Base-by-base conservation (phyloP, 2,797 vertebrate genomes). In the Tadarida brasiliensis region DNA sequence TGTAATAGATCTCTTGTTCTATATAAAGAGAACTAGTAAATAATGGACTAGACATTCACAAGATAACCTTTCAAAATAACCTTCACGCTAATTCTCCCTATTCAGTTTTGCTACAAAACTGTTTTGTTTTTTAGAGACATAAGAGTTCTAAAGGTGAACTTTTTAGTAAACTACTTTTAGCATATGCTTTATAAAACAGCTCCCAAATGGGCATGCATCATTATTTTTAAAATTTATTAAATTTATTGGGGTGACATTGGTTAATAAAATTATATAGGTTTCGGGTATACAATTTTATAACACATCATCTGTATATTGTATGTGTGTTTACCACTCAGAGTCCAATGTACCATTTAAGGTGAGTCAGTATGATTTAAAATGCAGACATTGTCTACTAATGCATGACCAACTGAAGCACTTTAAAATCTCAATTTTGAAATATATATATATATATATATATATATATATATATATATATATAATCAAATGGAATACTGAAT, bases 361-460 rank as follows among this genome's bases (percentile, higher is more conserved):
- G 2, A 14, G 11, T 91, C 47, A 59, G 24, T 35, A 54, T 91
- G 12, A 89, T 95, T 94, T 94, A 68, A 94, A 94, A 57, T 65
- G 65, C 11, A 24, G 17, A 86, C 49, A 0, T 91, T 91, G 28
- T n/a, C 16, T 95, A 10, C 19, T 85, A 67, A 54, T 90, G 14
- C 51, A 74, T 81, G 68, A 30, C 54, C 7, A 54, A 82, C 65
- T 88, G 54, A 73, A 87, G 44, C 5, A 73, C 7, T 80, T 95
- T 94, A 47, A 9, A n/a, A 68, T 92, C 2, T 0, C 7, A 15
- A 85, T 96, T 97, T 68, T 51, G 63, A 94, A 96, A 92, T 61
- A 28, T 33, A 17, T 71, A 5, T 65, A 30, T 33, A n/a, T n/a
- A 4, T 10, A 30, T 22, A 2, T 57, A 22, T 44, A 67, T 74